Conservation (phyloP, 2,797 vertebrate genomes). For the Hippocampus kuda region DNA sequence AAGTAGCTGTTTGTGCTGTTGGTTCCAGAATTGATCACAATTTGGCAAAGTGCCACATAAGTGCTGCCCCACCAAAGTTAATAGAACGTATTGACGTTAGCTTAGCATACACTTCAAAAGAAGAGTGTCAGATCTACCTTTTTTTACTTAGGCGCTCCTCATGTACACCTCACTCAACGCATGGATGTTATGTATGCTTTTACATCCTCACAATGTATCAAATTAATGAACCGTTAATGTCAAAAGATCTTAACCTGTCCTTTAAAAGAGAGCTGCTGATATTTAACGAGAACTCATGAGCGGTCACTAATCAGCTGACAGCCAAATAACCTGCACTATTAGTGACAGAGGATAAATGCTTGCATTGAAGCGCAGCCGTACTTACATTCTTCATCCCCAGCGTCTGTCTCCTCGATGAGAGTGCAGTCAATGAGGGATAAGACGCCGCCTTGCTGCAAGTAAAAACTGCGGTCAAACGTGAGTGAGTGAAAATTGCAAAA, state of each 20-base stretch:
- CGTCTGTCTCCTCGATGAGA: constrained; percentile 86
- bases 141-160: no score
- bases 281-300: constrained; percentile 54
- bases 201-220: background rate
- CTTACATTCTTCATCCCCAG: constrained; percentile 91
- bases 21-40: no score
- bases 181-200: background rate
- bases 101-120: no score
- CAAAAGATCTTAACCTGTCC: constrained; percentile 53
- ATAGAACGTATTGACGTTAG: no score
- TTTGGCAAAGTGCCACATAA: no score
- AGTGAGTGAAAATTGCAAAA: background rate
- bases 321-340: constrained; percentile 60
- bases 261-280: constrained; percentile 57
- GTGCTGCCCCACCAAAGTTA: no score
- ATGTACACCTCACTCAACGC: no score
- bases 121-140: no score
- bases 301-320: constrained; percentile 51
- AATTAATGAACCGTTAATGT: constrained; percentile 22
- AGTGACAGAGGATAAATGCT: constrained; percentile 20
- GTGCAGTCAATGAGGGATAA: constrained; percentile 93
- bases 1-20: no score
- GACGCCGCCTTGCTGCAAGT: constrained; percentile 87
- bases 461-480: background rate
- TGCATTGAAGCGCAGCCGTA: constrained; percentile 32